These are phyloP conservation scores for Ischnura elegans DNA, from an alignment of 2,888 invertebrate species.

Conservation along the genomic window DNA sequence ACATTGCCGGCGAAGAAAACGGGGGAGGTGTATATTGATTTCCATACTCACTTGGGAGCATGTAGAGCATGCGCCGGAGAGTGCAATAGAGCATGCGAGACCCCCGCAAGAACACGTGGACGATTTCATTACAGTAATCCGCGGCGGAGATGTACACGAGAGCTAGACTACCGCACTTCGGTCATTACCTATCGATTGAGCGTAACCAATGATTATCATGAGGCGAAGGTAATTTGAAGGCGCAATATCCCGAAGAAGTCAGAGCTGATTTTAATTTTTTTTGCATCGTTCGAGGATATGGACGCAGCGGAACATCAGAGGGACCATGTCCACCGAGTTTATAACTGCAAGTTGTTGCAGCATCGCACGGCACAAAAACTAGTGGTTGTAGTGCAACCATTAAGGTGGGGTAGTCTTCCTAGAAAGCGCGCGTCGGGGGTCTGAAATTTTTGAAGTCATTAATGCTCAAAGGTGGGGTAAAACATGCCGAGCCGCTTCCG, in stretches of 20 bases:
- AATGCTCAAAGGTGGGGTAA: not conserved
- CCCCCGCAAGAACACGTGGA: not conserved
- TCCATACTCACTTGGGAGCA: not conserved
- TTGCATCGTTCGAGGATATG: not conserved
- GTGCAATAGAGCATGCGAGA: not conserved
- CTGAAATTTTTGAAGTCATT: conserved; percentile 7
- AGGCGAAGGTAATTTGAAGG: not conserved
- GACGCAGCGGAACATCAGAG: not conserved
- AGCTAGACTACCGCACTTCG: not conserved
- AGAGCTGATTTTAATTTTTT: not conserved
- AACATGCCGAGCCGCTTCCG: not conserved
- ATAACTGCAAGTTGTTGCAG: not conserved
- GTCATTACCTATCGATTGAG: conserved; percentile 12
- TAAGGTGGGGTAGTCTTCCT: not conserved
- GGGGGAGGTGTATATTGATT: not conserved
- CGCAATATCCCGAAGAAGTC: not conserved
- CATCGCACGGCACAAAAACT: not conserved
- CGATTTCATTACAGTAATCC: not conserved
- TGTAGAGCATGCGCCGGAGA: not conserved
- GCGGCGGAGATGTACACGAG: not conserved
- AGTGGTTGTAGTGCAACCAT: not conserved
- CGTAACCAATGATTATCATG: conserved; percentile 33
- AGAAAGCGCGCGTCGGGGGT: not conserved
- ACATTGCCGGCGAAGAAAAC: not conserved
- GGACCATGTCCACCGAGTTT: too few relatives aligned